These are phyloP conservation scores for Gavia stellata DNA, from an alignment of 2,113 vertebrate genomes.

Conservation along the genomic window DNA sequence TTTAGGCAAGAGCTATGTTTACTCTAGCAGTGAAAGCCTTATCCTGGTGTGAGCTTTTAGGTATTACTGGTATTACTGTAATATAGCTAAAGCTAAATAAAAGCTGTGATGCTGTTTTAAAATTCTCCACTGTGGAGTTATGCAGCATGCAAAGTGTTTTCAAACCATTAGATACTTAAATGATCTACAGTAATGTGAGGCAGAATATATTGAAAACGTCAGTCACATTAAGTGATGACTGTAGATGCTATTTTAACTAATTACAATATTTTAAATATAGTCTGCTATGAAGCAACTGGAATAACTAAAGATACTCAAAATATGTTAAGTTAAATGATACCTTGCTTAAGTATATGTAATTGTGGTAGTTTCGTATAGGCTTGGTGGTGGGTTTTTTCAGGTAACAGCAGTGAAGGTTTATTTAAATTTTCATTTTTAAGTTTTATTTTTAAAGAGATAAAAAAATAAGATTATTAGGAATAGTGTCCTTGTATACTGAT, in stretches of 20 bases:
- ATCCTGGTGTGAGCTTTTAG: neutral
- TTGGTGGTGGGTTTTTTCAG: neutral
- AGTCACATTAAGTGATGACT: neutral
- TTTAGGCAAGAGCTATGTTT: neutral
- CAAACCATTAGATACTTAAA: neutral
- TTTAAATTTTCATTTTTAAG: neutral
- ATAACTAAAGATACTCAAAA: neutral
- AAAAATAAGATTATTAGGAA: neutral
- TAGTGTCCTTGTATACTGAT: neutral
- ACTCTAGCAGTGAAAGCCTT: neutral
- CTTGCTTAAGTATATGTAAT: neutral
- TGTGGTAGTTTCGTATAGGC: neutral
- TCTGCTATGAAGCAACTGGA: neutral
- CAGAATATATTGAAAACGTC: neutral
- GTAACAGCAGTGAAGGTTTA: neutral
- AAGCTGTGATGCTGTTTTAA: neutral
- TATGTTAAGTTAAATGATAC: neutral
- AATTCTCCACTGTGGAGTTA: neutral
- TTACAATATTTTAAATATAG: neutral
- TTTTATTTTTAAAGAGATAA: neutral
- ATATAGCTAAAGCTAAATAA: neutral
- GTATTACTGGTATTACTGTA: neutral
- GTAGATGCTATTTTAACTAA: neutral
- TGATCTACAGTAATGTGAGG: neutral
- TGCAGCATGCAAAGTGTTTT: neutral